Percentiles rank a stretch among this genome's conserved stretches.
Evolutionary conservation across 2,113 vertebrate genomes (phyloP).

Genomic region (human): GRCh38 chr3:169924501-169925000

Average conservation of each 20-base stretch:
- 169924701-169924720: not conserved
- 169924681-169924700: not conserved
- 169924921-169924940: not conserved
- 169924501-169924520: too few species aligned
- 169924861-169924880: not conserved
- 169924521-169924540: too few species aligned
- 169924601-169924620: not conserved
- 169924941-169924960: not conserved
- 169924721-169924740: not conserved
- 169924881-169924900: not conserved
- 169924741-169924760: not conserved
- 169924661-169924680: not conserved
- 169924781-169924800: not conserved
- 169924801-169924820: slow-evolving; percentile 1
- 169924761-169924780: not conserved
- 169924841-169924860: not conserved
- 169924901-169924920: not conserved
- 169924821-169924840: not conserved
- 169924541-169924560: too few species aligned
- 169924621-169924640: not conserved
- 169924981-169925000: not conserved
- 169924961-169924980: not conserved
- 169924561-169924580: too few species aligned
- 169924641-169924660: not conserved
- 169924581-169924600: not conserved